Base-by-base conservation (phyloP, 2,888 invertebrate genomes). In the Volucella inanis region DNA sequence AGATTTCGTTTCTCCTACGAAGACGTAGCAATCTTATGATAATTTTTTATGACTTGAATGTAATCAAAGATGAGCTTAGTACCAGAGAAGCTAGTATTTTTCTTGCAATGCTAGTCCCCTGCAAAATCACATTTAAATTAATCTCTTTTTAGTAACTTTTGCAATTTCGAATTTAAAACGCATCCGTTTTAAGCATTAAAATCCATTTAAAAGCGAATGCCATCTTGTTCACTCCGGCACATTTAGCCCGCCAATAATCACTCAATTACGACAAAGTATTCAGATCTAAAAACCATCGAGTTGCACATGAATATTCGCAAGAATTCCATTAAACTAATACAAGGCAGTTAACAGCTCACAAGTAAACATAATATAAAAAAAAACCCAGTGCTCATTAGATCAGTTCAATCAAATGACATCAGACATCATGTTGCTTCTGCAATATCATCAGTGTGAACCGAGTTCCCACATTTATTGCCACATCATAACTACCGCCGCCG, bases 391-490 rank as follows among this genome's bases (percentile, higher is more conserved):
- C 77, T 68, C 77, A 84, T 84, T 84, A 84, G 71, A 80, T 67
- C 14, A 71, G 47, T 71, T 75, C 57, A 79, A 79, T 80, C 79
- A 61, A 59, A 79, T 54, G 65, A 79, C 79, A 79, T 75, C 75
- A 80, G 80, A 80, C 84, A 84, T 79, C 80, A 84, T 76, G 70
- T 68, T 52, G 68, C 76, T 68, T 22, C 54, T 77, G 64, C 57
- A n/a, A 41, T 47, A 39, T 45, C 68, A 39, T 38, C 43, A 43
- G 14, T 14, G 43, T n/a, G 41, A 61, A 41, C 41, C 12, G 50
- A 50, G 39, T 84, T 84, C 75, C 84, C 80, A 84, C 84, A 84
- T 76, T 75, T 70, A 64, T 80, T 84, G 45, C 84, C 59, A 79
- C 70, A 84, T 74, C 72, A 59, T 54, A 9, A 3, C 31, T 9